Percentiles rank a stretch among this genome's conserved stretches.
Evolutionary conservation across 2,888 invertebrate genomes (phyloP).

Genomic region (Xylota segnis): DNA sequence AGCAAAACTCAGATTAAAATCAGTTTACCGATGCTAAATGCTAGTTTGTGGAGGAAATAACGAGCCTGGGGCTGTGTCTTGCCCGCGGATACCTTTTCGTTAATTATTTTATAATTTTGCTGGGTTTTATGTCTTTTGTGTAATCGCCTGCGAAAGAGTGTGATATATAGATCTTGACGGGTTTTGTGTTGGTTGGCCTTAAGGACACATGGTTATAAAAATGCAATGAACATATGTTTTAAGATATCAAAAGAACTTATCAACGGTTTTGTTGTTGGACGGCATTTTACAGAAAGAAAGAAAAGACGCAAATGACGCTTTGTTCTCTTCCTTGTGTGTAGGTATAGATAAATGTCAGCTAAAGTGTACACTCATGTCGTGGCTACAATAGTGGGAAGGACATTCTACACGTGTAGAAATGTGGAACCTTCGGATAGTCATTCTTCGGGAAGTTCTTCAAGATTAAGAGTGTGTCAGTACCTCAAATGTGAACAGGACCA

Average conservation of each 20-base stretch:
- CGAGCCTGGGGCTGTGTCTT: slow-evolving; percentile 50
- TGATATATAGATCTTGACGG: slow-evolving; percentile 6
- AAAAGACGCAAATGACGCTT: not conserved
- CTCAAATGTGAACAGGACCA: no score
- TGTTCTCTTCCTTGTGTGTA: not conserved
- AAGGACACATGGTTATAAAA: slow-evolving; percentile 2
- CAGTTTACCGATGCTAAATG: slow-evolving; percentile 68
- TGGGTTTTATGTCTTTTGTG: slow-evolving; percentile 31
- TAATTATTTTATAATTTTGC: slow-evolving; percentile 66
- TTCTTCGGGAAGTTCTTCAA: no score
- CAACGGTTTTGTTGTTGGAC: not conserved
- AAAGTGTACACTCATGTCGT: no score
- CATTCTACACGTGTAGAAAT: no score
- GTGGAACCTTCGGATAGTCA: no score
- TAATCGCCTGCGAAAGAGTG: slow-evolving; percentile 23
- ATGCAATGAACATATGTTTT: not conserved
- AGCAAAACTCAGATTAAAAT: slow-evolving; percentile 52
- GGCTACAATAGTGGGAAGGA: no score
- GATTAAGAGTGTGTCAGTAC: no score
- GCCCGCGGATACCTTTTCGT: slow-evolving; percentile 39
- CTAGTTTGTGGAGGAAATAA: slow-evolving; percentile 64
- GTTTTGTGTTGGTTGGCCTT: not conserved
- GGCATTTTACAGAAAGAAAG: not conserved
- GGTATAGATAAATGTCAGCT: no score
- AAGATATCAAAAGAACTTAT: not conserved